A percentile compares a stretch with the other conserved stretches of the same genome.
Conservation (phyloP, 30 jellyfish, hydroid and myxozoan species). For the Turritopsis dohrnii region DNA sequence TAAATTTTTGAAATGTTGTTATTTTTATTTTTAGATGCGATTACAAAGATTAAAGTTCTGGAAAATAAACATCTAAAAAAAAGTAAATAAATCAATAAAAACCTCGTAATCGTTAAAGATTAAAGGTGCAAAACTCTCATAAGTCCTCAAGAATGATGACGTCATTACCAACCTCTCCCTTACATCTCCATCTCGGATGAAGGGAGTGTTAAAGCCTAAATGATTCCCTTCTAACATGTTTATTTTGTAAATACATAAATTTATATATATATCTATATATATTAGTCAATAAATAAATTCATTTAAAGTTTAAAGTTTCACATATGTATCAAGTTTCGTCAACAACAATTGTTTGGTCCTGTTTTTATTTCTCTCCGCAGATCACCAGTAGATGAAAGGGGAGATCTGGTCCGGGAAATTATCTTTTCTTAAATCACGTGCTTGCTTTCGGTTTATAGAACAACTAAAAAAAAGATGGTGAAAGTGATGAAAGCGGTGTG, state of each 20-base stretch:
- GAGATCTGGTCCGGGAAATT: too few relatives aligned
- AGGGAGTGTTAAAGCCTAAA: not conserved
- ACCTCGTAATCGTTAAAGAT: too few relatives aligned
- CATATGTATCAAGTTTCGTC: too few relatives aligned
- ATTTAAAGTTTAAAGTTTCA: too few relatives aligned
- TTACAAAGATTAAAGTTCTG: constrained; percentile 1
- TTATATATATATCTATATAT: too few relatives aligned
- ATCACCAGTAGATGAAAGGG: too few relatives aligned
- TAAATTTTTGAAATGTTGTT: not conserved
- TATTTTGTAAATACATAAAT: not conserved
- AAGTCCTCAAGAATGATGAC: too few relatives aligned
- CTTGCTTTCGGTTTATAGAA: not conserved
- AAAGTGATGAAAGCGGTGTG: constrained; percentile 7
- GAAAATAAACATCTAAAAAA: not conserved
- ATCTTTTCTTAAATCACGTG: too few relatives aligned
- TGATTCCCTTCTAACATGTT: not conserved
- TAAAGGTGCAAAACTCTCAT: too few relatives aligned
- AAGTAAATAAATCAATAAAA: not conserved
- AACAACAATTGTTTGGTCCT: too few relatives aligned
- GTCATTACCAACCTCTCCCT: too few relatives aligned
- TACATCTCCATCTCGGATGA: not conserved
- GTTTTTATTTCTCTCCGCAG: too few relatives aligned
- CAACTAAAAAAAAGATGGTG: not conserved
- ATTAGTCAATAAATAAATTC: not conserved
- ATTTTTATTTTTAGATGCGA: constrained; percentile 1